Evolutionary conservation across 2,888 invertebrate genomes (phyloP).

Genomic region (Tetranychus piercei): DNA sequence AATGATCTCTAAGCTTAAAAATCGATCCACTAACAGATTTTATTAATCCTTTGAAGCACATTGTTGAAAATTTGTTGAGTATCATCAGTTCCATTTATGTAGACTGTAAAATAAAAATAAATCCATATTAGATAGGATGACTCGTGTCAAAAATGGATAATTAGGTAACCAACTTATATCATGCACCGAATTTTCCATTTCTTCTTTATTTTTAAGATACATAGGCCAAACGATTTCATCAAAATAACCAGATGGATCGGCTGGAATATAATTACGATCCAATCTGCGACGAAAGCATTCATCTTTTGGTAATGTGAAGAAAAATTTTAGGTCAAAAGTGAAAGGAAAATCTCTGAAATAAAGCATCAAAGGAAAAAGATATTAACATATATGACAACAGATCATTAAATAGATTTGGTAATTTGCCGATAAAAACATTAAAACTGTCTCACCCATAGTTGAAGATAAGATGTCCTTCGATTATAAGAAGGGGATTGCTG

Average conservation of each 20-base stretch:
- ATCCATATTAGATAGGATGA: background rate
- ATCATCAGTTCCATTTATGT: background rate
- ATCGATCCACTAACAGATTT: background rate
- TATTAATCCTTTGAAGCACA: background rate
- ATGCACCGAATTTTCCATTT: background rate
- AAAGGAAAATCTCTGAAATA: conserved; percentile 28
- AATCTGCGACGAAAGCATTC: conserved; percentile 47
- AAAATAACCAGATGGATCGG: conserved; percentile 71
- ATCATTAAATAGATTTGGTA: too few species aligned
- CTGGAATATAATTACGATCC: conserved; percentile 54
- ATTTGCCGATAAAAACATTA: conserved; percentile 6
- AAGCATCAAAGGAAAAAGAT: background rate
- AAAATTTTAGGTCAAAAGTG: conserved; percentile 53
- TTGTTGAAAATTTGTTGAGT: background rate
- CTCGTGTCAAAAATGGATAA: background rate
- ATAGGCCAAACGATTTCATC: conserved; percentile 79
- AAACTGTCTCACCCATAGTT: conserved; percentile 21
- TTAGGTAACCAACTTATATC: background rate
- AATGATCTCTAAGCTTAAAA: background rate
- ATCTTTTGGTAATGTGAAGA: conserved; percentile 48
- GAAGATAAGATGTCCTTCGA: conserved; percentile 26
- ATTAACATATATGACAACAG: background rate
- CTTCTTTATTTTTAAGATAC: conserved; percentile 37
- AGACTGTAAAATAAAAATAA: background rate
- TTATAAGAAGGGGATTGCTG: conserved; percentile 17